Evolutionary conservation across 2,797 vertebrate genomes (phyloP).

Genomic region (Kryptolebias ocellatus): DNA sequence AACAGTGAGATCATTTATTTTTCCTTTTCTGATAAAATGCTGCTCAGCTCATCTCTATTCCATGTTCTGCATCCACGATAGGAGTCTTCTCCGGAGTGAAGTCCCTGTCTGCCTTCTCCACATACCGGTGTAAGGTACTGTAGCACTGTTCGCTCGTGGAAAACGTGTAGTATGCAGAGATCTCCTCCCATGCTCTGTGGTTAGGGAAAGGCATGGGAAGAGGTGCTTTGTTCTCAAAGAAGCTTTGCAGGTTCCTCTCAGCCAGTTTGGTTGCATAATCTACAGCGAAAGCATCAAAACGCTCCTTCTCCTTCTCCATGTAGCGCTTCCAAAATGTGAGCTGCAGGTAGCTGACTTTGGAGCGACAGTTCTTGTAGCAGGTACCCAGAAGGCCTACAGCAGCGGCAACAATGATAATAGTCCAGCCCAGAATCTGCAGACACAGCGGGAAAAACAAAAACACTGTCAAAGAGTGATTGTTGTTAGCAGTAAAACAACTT

Average conservation of each 20-base stretch:
- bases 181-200: slow-evolving; percentile 91
- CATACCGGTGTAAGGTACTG: slow-evolving; percentile 89
- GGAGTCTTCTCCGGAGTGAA: slow-evolving; percentile 69
- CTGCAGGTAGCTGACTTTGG: slow-evolving; percentile 91
- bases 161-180: slow-evolving; percentile 86
- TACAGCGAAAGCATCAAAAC: slow-evolving; percentile 82
- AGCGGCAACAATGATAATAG: slow-evolving; percentile 82
- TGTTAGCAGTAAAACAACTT: neutral
- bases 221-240: slow-evolving; percentile 89
- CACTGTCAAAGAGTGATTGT: neutral
- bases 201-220: slow-evolving; percentile 84
- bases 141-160: slow-evolving; percentile 84
- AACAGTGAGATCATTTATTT: neutral
- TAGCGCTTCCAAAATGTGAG: slow-evolving; percentile 90
- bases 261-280: slow-evolving; percentile 89
- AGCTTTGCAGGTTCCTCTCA: slow-evolving; percentile 88
- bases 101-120: slow-evolving; percentile 79
- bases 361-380: slow-evolving; percentile 89
- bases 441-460: neutral
- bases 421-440: slow-evolving; percentile 91
- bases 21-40: neutral
- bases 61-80: slow-evolving; percentile 66
- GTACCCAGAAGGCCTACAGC: slow-evolving; percentile 82
- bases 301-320: slow-evolving; percentile 86
- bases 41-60: slow-evolving; percentile 49